phyloP scores from a whole-genome alignment of 2,888 invertebrate species.

The Aradus depressus region DNA sequence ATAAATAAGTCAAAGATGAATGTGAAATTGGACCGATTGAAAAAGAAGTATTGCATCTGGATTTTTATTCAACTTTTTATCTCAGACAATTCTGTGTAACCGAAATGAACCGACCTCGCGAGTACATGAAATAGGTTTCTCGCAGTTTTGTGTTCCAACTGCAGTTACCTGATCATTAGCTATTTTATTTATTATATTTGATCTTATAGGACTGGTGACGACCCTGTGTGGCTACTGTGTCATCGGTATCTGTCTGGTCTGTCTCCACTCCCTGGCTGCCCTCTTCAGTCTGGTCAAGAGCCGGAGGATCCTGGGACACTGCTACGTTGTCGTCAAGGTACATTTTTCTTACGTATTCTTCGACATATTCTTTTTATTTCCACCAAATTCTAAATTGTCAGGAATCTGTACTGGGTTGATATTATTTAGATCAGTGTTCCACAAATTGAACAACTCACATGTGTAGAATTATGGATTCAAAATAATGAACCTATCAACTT shows the following conservation, averaged over 20 bases:
- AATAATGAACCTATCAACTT: not conserved
- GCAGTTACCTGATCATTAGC: not conserved
- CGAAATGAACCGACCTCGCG: not conserved
- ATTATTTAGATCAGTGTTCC: too few species aligned
- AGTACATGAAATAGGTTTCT: not conserved
- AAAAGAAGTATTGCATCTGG: too few species aligned
- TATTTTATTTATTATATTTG: not conserved
- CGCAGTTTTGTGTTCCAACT: not conserved
- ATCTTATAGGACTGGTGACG: constrained; percentile 50
- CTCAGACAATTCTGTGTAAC: not conserved
- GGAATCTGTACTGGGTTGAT: too few species aligned
- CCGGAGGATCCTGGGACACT: constrained; percentile 77
- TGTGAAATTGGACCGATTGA: too few species aligned
- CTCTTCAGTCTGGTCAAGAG: constrained; percentile 68
- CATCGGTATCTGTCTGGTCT: constrained; percentile 66
- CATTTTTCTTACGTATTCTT: not conserved
- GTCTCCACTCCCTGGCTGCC: constrained; percentile 74
- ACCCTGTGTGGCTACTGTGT: constrained; percentile 88
- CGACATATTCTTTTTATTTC: not conserved
- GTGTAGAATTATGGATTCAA: not conserved
- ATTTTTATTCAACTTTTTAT: too few species aligned
- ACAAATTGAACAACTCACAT: too few species aligned
- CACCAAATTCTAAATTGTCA: not conserved
- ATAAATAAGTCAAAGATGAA: too few species aligned
- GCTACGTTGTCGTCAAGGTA: constrained; percentile 70